phyloP scores from a whole-genome alignment of 2,888 invertebrate genomes.

The Cephus nigrinus region DNA sequence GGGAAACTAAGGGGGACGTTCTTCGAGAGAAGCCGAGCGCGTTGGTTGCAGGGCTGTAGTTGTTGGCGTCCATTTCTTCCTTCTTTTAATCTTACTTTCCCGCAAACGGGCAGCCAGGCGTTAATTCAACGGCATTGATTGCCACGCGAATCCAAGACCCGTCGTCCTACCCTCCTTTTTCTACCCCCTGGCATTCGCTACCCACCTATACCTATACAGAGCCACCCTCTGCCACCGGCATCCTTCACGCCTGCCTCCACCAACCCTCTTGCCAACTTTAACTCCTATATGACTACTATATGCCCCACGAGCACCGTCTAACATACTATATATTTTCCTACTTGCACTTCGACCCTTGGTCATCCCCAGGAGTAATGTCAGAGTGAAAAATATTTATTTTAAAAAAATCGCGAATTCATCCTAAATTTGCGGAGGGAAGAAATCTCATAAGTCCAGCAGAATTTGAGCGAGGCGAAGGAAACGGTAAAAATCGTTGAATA shows the following conservation, averaged over 20 bases:
- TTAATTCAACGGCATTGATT: constrained; percentile 66
- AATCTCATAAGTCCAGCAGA: not conserved
- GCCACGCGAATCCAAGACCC: constrained; percentile 57
- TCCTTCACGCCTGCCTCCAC: not conserved
- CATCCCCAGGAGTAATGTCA: not conserved
- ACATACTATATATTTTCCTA: not conserved
- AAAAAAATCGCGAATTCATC: not conserved
- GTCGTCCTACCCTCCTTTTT: constrained; percentile 1
- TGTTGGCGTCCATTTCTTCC: constrained; percentile 62
- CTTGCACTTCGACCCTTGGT: not conserved
- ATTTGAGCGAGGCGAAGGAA: not conserved
- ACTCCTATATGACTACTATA: not conserved
- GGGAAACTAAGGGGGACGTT: constrained; percentile 21
- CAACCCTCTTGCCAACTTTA: not conserved
- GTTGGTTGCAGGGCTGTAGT: constrained; percentile 43
- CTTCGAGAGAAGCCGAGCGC: constrained; percentile 24
- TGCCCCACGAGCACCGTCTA: not conserved
- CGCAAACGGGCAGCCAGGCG: constrained; percentile 65
- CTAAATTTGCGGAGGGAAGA: too few relatives aligned
- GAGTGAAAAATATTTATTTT: not conserved
- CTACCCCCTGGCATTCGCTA: constrained; percentile 3
- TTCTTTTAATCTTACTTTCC: constrained; percentile 65
- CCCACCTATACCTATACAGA: not conserved
- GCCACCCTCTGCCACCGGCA: not conserved
- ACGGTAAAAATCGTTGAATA: not conserved